Evolutionary conservation across 64 coral and sea anemone species (phyloP).

Genomic region (Pocillopora verrucosa): DNA sequence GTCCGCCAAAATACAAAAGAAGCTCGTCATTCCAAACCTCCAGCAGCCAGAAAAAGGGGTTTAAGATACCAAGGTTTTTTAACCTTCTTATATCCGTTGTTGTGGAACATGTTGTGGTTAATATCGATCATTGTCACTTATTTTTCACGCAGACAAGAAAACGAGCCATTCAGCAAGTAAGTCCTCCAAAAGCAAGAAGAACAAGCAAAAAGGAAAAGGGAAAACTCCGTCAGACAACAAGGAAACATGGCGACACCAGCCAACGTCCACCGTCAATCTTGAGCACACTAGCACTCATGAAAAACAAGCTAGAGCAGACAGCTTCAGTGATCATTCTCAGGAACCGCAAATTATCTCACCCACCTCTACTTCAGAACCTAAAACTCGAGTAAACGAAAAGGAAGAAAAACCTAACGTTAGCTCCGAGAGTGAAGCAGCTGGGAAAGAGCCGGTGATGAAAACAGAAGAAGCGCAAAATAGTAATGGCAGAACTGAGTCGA

Average conservation of each 20-base stretch:
- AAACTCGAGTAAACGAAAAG: background rate
- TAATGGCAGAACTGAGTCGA: background rate
- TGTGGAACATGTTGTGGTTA: background rate
- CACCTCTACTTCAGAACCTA: background rate
- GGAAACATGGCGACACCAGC: background rate
- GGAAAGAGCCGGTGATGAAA: background rate
- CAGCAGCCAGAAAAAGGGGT: too few species aligned
- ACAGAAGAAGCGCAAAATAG: background rate
- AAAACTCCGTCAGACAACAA: background rate
- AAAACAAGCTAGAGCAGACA: background rate
- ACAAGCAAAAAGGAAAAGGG: constrained; percentile 42
- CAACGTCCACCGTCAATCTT: background rate
- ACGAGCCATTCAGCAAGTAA: constrained; percentile 10
- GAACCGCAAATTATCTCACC: background rate
- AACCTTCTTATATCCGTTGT: too few species aligned
- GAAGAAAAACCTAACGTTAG: background rate
- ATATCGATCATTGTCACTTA: background rate
- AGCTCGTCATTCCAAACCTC: too few species aligned
- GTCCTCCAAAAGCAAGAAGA: constrained; percentile 60
- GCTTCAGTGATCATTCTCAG: background rate
- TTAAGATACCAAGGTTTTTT: too few species aligned
- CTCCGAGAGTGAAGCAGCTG: background rate
- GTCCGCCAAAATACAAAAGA: too few species aligned
- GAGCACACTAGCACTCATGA: background rate
- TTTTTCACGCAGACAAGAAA: constrained; percentile 22